Evolutionary conservation across 2,797 vertebrate species (phyloP), one percentile per base, ranked within the genome.

Genomic region (Sebastes aleutianus): DNA sequence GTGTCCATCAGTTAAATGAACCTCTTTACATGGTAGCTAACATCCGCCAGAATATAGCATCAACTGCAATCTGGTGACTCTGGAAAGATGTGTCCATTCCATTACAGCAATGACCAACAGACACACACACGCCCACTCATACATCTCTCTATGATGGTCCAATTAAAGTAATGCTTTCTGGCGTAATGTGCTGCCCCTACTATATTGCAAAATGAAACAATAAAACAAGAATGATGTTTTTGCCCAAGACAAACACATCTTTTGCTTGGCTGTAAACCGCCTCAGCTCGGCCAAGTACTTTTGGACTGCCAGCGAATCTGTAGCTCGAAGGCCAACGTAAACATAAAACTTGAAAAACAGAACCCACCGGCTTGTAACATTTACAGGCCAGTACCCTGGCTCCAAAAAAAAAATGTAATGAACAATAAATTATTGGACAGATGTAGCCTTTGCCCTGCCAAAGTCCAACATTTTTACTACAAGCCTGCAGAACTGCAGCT

Each of bases 101-200:
- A 88, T 89, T 85, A 90, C 1, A 6, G 75, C 62, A n/a, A 56
- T 54, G 79, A 84, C 69, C 70, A 80, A 34, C 56, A 63, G 70
- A 79, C 57, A 61, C 47, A 47, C 43, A 43, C 71, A 78, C 76
- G 6, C 85, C 75, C 84, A 80, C 85, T 83, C 89, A 58, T 87
- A 77, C 82, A 79, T 82, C 88, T 87, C 83, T 34, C 70, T 27
- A 58, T 80, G 79, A 88, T 85, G 82, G 59, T 54, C 78, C 85
- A 90, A 90, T 92, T 92, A 90, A 62, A 87, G 78, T 87, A 87
- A 92, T 87, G 89, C 82, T 80, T 56, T 78, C 70, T 32, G 63
- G 72, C 36, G 2, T 79, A 72, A 83, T 76, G 78, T 57, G 84
- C 82, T 57, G 68, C 81, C 34, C 5, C 70, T 58, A 63, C 80